phyloP scores from a whole-genome alignment of 1,140 invertebrate species.

The Elymnias hypermnestra region DNA sequence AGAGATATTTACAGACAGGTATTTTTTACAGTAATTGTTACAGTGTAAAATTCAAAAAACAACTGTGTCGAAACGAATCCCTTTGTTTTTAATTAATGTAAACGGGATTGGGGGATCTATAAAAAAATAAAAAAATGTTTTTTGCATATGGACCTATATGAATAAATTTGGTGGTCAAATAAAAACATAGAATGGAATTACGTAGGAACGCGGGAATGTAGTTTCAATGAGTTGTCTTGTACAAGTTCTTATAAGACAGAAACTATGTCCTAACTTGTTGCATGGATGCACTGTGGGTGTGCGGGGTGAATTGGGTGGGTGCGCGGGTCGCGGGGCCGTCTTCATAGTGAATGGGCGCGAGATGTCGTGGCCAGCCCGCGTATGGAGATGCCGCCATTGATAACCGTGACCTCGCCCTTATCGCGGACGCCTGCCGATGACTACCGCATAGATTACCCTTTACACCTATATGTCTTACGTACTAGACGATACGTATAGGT shows the following conservation, averaged over 20 bases:
- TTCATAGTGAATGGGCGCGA: slow-evolving; percentile 71
- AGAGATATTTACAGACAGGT: no score
- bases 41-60: no score
- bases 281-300: slow-evolving; percentile 65
- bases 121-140: no score
- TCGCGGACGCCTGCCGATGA: slow-evolving; percentile 44
- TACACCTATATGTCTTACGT: slow-evolving; percentile 12
- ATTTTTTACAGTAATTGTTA: no score
- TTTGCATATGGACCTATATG: no score
- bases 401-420: slow-evolving; percentile 68
- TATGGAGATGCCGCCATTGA: slow-evolving; percentile 73
- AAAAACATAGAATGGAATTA: no score
- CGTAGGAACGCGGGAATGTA: background rate
- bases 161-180: no score
- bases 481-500: background rate
- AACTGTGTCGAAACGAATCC: no score
- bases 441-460: slow-evolving; percentile 29
- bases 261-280: slow-evolving; percentile 68
- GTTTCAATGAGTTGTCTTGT: slow-evolving; percentile 8
- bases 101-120: no score
- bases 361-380: slow-evolving; percentile 64
- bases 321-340: slow-evolving; percentile 37
- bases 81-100: no score
- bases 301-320: slow-evolving; percentile 28
- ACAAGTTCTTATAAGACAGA: slow-evolving; percentile 54